Percentiles rank a stretch among this genome's conserved stretches.
phyloP scores from a whole-genome alignment of 2,797 vertebrate species.

The Poeciliopsis paucimaculata region DNA sequence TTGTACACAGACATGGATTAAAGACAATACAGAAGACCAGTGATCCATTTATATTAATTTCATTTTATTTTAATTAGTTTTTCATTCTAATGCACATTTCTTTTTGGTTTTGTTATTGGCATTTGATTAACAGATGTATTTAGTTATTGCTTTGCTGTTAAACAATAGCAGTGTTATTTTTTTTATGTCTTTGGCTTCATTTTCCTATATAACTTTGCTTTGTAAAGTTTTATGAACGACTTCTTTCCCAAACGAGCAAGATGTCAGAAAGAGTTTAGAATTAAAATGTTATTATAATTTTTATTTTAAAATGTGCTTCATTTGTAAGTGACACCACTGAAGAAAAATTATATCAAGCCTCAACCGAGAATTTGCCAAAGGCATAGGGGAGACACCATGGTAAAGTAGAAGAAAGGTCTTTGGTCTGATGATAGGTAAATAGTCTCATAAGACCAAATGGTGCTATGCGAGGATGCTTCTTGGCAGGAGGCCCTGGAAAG shows the following conservation, averaged over 20 bases:
- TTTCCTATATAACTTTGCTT: not conserved
- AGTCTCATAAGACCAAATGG: too few species aligned
- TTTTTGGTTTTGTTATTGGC: not conserved
- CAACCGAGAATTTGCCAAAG: not conserved
- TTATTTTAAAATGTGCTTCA: not conserved
- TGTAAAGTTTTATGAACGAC: not conserved
- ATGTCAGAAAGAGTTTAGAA: not conserved
- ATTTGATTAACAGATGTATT: not conserved
- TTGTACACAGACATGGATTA: slow-evolving; percentile 21
- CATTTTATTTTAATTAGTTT: slow-evolving; percentile 15
- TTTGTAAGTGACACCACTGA: not conserved
- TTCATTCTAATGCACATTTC: not conserved
- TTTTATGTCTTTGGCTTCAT: not conserved
- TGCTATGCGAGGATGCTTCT: too few species aligned
- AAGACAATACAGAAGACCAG: slow-evolving; percentile 32
- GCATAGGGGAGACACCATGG: not conserved
- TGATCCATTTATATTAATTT: slow-evolving; percentile 32
- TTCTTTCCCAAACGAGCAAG: not conserved
- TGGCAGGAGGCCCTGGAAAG: too few species aligned
- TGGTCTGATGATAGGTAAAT: not conserved
- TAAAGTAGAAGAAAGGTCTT: not conserved
- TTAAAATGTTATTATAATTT: not conserved
- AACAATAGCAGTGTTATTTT: not conserved
- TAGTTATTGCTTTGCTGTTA: not conserved
- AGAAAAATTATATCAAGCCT: not conserved